phyloP scores from a whole-genome alignment of 2,888 invertebrate species.

The Stenolophus ochropezus region DNA sequence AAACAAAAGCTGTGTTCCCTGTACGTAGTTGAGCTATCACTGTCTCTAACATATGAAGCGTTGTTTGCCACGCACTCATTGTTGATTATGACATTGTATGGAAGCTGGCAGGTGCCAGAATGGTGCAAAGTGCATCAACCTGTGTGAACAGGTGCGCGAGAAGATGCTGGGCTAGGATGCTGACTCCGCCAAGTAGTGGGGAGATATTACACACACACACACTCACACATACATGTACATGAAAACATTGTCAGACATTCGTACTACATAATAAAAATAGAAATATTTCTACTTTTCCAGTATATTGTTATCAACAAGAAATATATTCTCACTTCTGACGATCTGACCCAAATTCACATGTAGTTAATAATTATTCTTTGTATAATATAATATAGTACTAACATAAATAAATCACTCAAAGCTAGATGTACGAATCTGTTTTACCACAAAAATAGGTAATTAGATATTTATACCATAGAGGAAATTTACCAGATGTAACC shows the following conservation, averaged over 20 bases:
- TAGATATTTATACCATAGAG: no score
- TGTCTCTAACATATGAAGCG: not conserved
- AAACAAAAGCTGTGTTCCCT: no score
- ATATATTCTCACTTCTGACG: no score
- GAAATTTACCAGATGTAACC: no score
- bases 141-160: conserved; percentile 35
- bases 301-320: no score
- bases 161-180: not conserved
- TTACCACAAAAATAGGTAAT: no score
- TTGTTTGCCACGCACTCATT: not conserved
- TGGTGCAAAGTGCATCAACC: conserved; percentile 39
- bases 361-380: no score
- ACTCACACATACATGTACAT: not conserved
- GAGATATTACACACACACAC: not conserved
- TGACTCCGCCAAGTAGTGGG: not conserved
- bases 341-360: no score
- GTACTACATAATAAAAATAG: not conserved
- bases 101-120: not conserved
- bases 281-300: no score
- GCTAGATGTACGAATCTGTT: no score
- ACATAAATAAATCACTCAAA: no score
- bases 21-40: not conserved
- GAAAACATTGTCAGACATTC: not conserved
- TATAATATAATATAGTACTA: no score
- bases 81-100: not conserved